A percentile compares a stretch with the other conserved stretches of the same genome.
Evolutionary conservation across 2,888 invertebrate genomes (phyloP).

Genomic region (Ashinkailepas kermadecensis): DNA sequence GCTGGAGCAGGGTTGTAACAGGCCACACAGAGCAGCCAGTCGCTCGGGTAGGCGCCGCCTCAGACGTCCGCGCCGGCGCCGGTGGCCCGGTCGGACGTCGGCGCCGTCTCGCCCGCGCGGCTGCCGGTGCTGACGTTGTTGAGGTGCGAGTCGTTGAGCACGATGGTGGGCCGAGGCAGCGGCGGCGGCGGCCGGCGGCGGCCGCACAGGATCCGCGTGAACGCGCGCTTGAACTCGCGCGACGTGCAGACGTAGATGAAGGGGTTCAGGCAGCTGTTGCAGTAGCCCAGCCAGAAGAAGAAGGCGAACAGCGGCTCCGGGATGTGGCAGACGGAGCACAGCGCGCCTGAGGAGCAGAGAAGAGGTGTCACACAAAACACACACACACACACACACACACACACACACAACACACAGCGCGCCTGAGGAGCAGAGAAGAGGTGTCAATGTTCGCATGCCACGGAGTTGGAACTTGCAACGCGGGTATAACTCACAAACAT

Average conservation of each 20-base stretch:
- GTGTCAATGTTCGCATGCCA: too few species aligned
- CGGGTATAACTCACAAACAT: too few species aligned
- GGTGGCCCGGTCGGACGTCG: too few species aligned
- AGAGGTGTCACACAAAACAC: background rate
- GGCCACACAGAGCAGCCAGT: too few species aligned
- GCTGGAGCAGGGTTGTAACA: too few species aligned
- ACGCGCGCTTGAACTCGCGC: conserved; percentile 48
- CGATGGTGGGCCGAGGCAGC: conserved; percentile 30
- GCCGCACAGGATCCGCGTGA: conserved; percentile 45
- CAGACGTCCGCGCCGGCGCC: too few species aligned
- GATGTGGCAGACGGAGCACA: conserved; percentile 47
- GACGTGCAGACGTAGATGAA: conserved; percentile 56
- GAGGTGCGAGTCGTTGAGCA: background rate
- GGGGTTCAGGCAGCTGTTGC: conserved; percentile 59
- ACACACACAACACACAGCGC: conserved; percentile 42
- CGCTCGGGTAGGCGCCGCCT: too few species aligned
- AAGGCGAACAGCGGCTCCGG: conserved; percentile 51
- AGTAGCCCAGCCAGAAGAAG: conserved; percentile 62
- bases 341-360: conserved; percentile 41
- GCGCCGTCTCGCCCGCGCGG: background rate
- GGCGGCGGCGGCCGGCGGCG: conserved; percentile 35
- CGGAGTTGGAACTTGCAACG: too few species aligned
- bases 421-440: conserved; percentile 38
- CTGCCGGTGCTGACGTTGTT: background rate
- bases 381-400: background rate